Conservation (phyloP, 1,140 invertebrate species). For the Catajapyx aquilonaris region DNA sequence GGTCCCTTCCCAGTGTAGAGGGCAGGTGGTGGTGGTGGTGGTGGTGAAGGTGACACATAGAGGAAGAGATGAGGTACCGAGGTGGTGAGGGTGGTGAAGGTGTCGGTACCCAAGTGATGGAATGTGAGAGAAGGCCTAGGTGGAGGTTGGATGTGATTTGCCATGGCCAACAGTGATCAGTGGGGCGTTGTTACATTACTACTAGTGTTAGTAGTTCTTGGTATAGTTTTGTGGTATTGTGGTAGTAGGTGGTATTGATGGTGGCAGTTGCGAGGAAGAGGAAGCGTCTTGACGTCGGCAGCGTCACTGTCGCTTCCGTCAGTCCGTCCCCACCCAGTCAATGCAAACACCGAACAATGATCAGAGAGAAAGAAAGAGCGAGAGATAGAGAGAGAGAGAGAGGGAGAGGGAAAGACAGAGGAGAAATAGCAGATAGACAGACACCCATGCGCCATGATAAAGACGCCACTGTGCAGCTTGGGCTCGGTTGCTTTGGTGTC, state of each 20-base stretch:
- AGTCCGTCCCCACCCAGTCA: not conserved
- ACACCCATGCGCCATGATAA: not conserved
- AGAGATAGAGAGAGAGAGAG: conserved; percentile 1
- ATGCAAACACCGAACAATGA: not conserved
- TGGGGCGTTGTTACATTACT: too few relatives aligned
- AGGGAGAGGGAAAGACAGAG: not conserved
- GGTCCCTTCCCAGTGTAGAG: too few relatives aligned
- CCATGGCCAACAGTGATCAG: too few relatives aligned
- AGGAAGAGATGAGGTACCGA: not conserved
- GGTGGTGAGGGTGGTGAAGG: not conserved
- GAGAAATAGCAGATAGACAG: not conserved
- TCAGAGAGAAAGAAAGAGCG: conserved; percentile 3
- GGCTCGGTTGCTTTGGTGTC: not conserved
- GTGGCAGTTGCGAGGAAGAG: not conserved
- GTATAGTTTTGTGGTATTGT: too few relatives aligned
- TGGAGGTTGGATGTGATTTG: too few relatives aligned
- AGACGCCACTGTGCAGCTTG: not conserved
- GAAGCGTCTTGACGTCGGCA: not conserved
- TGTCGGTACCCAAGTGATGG: not conserved
- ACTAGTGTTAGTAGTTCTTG: too few relatives aligned
- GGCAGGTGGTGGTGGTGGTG: too few relatives aligned
- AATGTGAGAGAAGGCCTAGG: not conserved
- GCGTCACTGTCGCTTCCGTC: not conserved
- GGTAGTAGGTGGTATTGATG: too few relatives aligned
- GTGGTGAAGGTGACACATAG: too few relatives aligned